A percentile compares a stretch with the other conserved stretches of the same genome.
Conservation (phyloP, 1,140 invertebrate species). For the Camponotus pennsylvanicus region DNA sequence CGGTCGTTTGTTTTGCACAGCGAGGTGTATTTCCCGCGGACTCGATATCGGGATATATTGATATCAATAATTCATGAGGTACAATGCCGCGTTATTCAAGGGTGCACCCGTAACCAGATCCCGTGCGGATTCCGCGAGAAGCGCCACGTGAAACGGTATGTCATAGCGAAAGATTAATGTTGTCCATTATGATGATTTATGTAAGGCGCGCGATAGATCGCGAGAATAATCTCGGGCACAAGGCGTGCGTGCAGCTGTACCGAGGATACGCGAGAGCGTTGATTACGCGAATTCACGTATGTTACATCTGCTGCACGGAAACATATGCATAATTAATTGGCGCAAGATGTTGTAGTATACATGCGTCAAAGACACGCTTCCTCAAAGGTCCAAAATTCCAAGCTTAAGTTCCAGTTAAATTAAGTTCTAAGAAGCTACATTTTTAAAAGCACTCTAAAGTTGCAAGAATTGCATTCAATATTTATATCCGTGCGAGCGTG, state of each 20-base stretch:
- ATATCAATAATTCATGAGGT: slow-evolving; percentile 61
- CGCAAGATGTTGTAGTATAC: too few species aligned
- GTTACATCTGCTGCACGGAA: background rate
- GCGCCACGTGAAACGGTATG: slow-evolving; percentile 23
- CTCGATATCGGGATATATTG: slow-evolving; percentile 49
- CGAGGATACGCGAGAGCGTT: slow-evolving; percentile 12
- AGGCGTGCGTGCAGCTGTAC: background rate
- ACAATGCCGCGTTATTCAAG: slow-evolving; percentile 47
- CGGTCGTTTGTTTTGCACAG: background rate
- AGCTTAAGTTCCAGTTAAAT: background rate
- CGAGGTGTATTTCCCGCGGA: slow-evolving; percentile 16
- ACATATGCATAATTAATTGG: background rate
- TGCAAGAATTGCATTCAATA: too few species aligned
- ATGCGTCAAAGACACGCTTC: background rate
- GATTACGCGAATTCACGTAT: slow-evolving; percentile 10
- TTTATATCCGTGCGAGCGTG: too few species aligned
- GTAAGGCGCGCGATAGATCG: slow-evolving; percentile 19
- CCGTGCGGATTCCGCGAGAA: slow-evolving; percentile 40
- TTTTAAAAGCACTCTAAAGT: too few species aligned
- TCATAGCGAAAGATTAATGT: slow-evolving; percentile 35
- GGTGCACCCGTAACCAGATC: slow-evolving; percentile 48
- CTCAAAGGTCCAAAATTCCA: background rate
- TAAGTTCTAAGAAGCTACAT: background rate
- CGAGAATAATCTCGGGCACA: background rate
- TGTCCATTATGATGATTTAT: slow-evolving; percentile 54